phyloP scores from a whole-genome alignment of 2,888 invertebrate genomes.

The Slavum lentiscoides region DNA sequence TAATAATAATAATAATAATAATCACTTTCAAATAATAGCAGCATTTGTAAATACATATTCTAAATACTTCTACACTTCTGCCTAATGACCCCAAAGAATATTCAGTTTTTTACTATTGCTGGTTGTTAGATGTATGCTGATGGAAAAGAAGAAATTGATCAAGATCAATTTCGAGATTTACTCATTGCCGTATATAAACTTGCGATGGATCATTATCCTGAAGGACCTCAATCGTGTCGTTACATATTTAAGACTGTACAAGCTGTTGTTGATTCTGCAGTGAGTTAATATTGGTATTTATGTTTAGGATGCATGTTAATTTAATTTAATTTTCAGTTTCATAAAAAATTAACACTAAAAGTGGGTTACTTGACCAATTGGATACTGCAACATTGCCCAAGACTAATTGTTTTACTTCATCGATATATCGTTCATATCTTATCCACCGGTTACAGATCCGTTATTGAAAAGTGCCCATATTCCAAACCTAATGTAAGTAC shows the following conservation, averaged over 20 bases:
- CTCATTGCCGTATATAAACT: constrained; percentile 76
- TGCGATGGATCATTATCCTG: constrained; percentile 78
- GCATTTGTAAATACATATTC: too few species aligned
- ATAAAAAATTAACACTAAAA: constrained; percentile 74
- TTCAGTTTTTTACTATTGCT: constrained; percentile 37
- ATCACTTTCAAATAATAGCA: neutral
- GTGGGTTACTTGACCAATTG: constrained; percentile 79
- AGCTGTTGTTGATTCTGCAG: constrained; percentile 75
- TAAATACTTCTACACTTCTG: neutral
- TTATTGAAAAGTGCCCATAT: constrained; percentile 56
- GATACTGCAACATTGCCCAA: constrained; percentile 77
- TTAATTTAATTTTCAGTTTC: constrained; percentile 64
- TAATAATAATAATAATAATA: constrained; percentile 3
- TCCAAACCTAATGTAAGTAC: constrained; percentile 54
- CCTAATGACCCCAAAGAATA: neutral
- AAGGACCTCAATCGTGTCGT: constrained; percentile 69
- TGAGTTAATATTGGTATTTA: constrained; percentile 58
- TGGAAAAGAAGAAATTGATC: constrained; percentile 63
- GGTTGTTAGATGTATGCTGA: constrained; percentile 58
- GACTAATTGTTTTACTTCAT: constrained; percentile 76
- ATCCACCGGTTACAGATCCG: constrained; percentile 65
- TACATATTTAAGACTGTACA: constrained; percentile 73
- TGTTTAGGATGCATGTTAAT: constrained; percentile 9
- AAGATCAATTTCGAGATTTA: constrained; percentile 69
- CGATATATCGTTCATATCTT: constrained; percentile 68